Conservation (phyloP, 2,797 vertebrate genomes). For the Nasua narica region DNA sequence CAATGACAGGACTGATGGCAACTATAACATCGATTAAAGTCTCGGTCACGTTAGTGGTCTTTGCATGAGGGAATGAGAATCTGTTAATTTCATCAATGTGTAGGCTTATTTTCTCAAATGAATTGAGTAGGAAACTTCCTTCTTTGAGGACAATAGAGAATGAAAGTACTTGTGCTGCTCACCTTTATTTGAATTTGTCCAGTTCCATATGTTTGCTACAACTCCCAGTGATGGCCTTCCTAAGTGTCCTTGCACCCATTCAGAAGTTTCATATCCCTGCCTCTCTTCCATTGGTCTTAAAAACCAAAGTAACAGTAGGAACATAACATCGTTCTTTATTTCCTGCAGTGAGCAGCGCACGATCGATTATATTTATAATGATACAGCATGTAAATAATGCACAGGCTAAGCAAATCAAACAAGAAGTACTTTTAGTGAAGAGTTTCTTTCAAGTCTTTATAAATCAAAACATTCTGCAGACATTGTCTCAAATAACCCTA, state of each 20-base stretch:
- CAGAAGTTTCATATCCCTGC: background rate
- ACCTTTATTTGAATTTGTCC: background rate
- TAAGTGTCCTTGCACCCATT: background rate
- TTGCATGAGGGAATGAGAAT: background rate
- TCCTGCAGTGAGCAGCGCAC: rapidly evolving
- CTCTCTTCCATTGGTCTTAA: too few relatives aligned
- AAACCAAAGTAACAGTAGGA: background rate
- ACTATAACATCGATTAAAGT: background rate
- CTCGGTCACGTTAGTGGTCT: background rate
- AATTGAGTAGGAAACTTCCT: background rate
- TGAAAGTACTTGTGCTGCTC: background rate
- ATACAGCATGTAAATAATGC: rapidly evolving
- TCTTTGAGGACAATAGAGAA: background rate
- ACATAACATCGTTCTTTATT: background rate
- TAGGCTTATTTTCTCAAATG: background rate
- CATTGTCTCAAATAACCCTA: background rate
- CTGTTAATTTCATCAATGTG: background rate
- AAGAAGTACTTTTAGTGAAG: rapidly evolving
- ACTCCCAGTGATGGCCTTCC: background rate
- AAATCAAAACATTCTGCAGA: background rate
- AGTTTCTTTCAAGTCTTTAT: background rate
- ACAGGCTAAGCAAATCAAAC: rapidly evolving
- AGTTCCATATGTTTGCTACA: too few relatives aligned
- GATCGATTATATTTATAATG: background rate
- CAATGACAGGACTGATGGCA: rapidly evolving